phyloP scores from a whole-genome alignment of 1,140 invertebrate species.

The Rhynchophorus ferrugineus region DNA sequence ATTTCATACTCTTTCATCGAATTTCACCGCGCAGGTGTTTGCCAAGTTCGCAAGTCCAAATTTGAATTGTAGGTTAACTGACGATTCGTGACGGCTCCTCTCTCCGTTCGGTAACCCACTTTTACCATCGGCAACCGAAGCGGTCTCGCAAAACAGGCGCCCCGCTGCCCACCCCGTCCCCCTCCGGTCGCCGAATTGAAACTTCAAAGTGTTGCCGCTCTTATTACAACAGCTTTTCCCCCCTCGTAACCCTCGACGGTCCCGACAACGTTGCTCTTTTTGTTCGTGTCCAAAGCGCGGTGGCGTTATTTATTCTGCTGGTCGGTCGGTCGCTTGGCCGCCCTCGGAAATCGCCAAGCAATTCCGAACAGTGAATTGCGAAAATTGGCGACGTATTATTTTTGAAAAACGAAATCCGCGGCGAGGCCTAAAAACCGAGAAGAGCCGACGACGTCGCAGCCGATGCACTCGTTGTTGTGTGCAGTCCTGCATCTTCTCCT shows the following conservation, averaged over 20 bases:
- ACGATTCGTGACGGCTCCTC: too few relatives aligned
- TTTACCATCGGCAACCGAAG: background rate
- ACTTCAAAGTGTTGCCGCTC: background rate
- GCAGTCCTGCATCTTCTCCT: slow-evolving; percentile 1
- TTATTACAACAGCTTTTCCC: background rate
- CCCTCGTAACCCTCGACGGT: background rate
- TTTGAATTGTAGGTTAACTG: too few relatives aligned
- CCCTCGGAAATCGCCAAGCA: background rate
- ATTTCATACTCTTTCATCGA: too few relatives aligned
- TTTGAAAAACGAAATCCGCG: background rate
- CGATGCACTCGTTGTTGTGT: slow-evolving; percentile 3
- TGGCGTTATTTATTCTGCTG: slow-evolving; percentile 1
- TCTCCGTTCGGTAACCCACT: background rate
- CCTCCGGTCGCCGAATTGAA: too few relatives aligned
- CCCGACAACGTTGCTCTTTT: background rate
- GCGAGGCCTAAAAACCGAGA: too few relatives aligned
- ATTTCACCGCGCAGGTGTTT: too few relatives aligned
- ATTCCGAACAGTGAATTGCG: slow-evolving; percentile 2
- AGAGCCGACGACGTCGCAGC: background rate
- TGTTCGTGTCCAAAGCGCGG: background rate
- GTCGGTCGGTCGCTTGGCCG: too few relatives aligned
- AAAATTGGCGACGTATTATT: background rate
- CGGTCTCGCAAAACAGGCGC: background rate
- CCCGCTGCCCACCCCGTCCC: too few relatives aligned
- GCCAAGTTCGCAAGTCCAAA: too few relatives aligned